Base-by-base conservation (phyloP, 2,888 invertebrate species). In the Pteria penguin region DNA sequence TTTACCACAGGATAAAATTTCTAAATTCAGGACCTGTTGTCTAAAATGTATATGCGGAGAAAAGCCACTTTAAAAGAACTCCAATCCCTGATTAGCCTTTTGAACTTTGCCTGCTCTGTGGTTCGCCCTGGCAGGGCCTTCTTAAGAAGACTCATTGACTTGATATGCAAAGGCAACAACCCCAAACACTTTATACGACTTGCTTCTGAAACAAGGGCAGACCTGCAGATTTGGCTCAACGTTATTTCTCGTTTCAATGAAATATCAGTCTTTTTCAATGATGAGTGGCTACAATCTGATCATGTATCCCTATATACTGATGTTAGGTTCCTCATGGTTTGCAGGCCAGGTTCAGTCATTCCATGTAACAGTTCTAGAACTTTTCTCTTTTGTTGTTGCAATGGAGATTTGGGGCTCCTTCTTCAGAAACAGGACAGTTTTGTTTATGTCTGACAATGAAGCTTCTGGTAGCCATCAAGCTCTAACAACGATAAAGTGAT, bases 381-480 rank as follows among this genome's bases (percentile, higher is more conserved):
- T 68, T 4, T 68, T 68, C n/a, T 58, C 68, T 18, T 57, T 70
- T 52, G 60, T 58, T 32, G 27, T 61, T 3, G 36, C 45, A 31
- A 5, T 70, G 1, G 70, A 70, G 26, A 14, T 69, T 4, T 69
- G 60, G 69, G 57, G 58, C 11, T 2, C 8, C 24, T 14, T 2
- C 5, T 18, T 70, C 14, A 18, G 18, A 2, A 60, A 60, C 61
- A 4, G 2, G 5, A 70, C 45, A 26, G 70, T 70, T 5, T 45
- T 71, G 32, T 71, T 62, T 54, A 62, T 69, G 14, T 36, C 55
- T n/a, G 71, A 71, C 22, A 71, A 71, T 62, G 55, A 26, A 4
- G 62, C 71, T n/a, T 24, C 58, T n/a, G n/a, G n/a, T n/a, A n/a
- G n/a, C n/a, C n/a, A n/a, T n/a, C n/a, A n/a, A n/a, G n/a, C n/a